These are phyloP conservation scores for Glandiceps talaboti DNA, from an alignment of 53 echinoderm and acorn worm species.

Conservation along the genomic window DNA sequence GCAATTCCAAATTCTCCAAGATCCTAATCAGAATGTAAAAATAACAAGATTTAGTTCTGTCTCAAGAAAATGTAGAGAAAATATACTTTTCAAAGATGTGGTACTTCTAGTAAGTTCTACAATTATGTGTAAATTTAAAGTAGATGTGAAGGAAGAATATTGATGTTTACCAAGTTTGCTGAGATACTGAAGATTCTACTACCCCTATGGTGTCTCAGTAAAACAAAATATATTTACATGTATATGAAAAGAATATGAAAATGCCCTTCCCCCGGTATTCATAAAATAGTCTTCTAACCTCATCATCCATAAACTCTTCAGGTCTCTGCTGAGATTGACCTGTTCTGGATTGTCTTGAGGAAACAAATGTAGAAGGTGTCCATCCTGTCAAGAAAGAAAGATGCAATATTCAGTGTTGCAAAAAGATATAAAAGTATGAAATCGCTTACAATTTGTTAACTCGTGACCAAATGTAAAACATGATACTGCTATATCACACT, in stretches of 20 bases:
- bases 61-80: background rate
- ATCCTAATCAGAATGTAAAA: slow-evolving; percentile 29
- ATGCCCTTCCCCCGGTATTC: too few relatives aligned
- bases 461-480: too few relatives aligned
- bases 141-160: too few relatives aligned
- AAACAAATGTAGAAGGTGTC: slow-evolving; percentile 72
- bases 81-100: background rate
- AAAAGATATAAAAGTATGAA: too few relatives aligned
- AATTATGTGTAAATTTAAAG: background rate
- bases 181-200: too few relatives aligned
- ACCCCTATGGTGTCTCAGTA: too few relatives aligned
- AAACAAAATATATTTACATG: too few relatives aligned
- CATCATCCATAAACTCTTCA: slow-evolving; percentile 94
- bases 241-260: too few relatives aligned
- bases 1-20: slow-evolving; percentile 86
- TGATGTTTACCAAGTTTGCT: too few relatives aligned
- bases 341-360: slow-evolving; percentile 35
- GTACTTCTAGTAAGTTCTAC: background rate
- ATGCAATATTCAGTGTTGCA: background rate
- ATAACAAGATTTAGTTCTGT: background rate
- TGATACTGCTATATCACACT: too few relatives aligned
- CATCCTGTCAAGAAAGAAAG: slow-evolving; percentile 35
- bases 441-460: too few relatives aligned
- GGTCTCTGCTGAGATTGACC: slow-evolving; percentile 37
- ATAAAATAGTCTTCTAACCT: too few relatives aligned